These are phyloP conservation scores for Aspidiotus destructor DNA, from an alignment of 2,888 invertebrate species.

Conservation along the genomic window DNA sequence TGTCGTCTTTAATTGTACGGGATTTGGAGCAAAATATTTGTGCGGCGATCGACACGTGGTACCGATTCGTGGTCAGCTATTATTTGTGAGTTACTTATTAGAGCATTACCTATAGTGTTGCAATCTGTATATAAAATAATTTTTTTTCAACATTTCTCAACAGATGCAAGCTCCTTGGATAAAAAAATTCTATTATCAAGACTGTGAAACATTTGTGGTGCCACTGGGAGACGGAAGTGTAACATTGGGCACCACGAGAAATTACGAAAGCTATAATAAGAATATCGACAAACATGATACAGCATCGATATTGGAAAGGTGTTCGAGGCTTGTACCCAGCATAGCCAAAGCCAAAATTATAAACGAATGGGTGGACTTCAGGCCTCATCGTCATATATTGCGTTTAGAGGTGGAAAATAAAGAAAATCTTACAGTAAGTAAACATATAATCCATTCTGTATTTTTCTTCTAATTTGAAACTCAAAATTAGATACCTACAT, in stretches of 20 bases:
- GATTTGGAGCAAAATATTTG: constrained; percentile 65
- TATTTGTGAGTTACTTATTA: constrained; percentile 48
- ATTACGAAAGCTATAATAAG: constrained; percentile 65
- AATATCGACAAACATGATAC: constrained; percentile 61
- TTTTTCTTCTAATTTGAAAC: background rate
- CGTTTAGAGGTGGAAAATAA: constrained; percentile 58
- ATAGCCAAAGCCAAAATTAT: constrained; percentile 49
- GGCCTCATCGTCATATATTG: constrained; percentile 67
- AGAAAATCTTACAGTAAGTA: constrained; percentile 35
- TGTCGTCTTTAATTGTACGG: constrained; percentile 74
- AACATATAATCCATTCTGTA: background rate
- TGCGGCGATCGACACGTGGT: constrained; percentile 63
- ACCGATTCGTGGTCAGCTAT: constrained; percentile 73
- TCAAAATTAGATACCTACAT: background rate
- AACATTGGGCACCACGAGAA: constrained; percentile 75
- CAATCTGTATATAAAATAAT: background rate
- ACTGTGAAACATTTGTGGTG: constrained; percentile 75
- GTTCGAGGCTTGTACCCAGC: constrained; percentile 64
- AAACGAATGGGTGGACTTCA: constrained; percentile 62
- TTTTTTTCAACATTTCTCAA: constrained; percentile 14
- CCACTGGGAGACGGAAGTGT: constrained; percentile 58
- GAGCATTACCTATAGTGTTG: too few species aligned
- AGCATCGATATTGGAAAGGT: constrained; percentile 66
- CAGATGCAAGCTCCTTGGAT: constrained; percentile 78
- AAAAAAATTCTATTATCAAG: constrained; percentile 77